Evolutionary conservation across 2,113 vertebrate genomes (phyloP).

Genomic region (Meles meles): DNA sequence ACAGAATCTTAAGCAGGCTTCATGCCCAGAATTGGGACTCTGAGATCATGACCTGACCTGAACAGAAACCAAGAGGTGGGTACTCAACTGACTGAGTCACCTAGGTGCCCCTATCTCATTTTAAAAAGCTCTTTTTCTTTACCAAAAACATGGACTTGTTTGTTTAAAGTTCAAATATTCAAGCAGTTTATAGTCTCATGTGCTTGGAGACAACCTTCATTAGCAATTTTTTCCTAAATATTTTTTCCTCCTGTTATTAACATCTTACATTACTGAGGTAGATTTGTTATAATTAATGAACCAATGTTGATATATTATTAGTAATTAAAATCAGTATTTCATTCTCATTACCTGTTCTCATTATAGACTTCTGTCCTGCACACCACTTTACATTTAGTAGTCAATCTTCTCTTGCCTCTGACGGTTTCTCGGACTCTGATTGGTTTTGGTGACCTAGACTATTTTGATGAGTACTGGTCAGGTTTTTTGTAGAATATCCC

Average conservation of each 20-base stretch:
- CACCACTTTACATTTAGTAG: not conserved
- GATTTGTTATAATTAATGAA: not conserved
- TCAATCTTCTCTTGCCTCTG: not conserved
- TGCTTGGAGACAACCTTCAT: not conserved
- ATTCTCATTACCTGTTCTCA: not conserved
- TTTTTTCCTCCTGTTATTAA: not conserved
- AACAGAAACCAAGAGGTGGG: not conserved
- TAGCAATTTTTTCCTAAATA: not conserved
- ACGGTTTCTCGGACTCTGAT: not conserved
- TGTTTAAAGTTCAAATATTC: not conserved
- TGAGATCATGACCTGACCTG: not conserved
- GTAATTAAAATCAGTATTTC: constrained; percentile 1
- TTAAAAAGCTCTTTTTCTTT: not conserved
- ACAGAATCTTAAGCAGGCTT: not conserved
- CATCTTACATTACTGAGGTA: not conserved
- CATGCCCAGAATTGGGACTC: not conserved
- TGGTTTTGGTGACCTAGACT: not conserved
- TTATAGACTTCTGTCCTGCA: not conserved
- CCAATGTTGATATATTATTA: not conserved
- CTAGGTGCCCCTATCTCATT: not conserved
- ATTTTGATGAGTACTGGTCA: not conserved
- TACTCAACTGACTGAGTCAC: not conserved
- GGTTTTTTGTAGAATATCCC: not conserved
- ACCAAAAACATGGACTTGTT: not conserved
- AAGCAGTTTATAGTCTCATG: not conserved